Evolutionary conservation across 2,113 vertebrate species (phyloP).

Genomic region (Pyxicephalus adspersus): DNA sequence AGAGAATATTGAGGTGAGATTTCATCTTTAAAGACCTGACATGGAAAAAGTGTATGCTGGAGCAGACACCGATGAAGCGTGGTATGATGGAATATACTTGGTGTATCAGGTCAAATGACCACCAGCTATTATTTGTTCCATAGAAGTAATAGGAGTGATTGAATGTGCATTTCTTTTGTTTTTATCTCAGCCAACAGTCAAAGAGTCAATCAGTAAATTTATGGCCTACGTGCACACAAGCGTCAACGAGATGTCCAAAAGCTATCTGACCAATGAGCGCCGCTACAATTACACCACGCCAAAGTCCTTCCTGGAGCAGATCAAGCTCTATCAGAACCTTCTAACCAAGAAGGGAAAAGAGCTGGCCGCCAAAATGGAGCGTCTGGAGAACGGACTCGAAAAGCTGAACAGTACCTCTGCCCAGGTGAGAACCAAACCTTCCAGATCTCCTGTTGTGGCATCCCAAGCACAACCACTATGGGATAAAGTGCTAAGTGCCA

Average conservation of each 20-base stretch:
- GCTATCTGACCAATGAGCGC: constrained; percentile 85
- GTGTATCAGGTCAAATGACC: too few species aligned
- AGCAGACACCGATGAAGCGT: background rate
- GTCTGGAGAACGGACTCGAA: constrained; percentile 88
- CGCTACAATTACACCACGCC: constrained; percentile 95
- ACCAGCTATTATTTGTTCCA: background rate
- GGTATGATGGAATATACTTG: background rate
- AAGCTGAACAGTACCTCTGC: constrained; percentile 89
- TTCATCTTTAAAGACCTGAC: too few species aligned
- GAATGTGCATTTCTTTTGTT: background rate
- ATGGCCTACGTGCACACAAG: constrained; percentile 92
- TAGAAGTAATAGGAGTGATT: background rate
- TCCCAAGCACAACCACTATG: too few species aligned
- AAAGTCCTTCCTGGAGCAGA: constrained; percentile 96
- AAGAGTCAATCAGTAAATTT: constrained; percentile 89
- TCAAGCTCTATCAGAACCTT: constrained; percentile 88
- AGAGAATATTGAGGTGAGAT: constrained; percentile 82
- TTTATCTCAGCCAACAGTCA: constrained; percentile 74
- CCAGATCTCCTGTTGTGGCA: too few species aligned
- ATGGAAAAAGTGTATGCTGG: too few species aligned
- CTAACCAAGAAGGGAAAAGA: constrained; percentile 77
- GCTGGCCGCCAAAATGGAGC: constrained; percentile 82
- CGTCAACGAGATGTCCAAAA: constrained; percentile 82
- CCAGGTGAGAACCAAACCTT: constrained; percentile 72
- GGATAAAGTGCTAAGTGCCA: too few species aligned